Base-by-base conservation (phyloP, 2,888 invertebrate species). In the Harpalus rubripes region DNA sequence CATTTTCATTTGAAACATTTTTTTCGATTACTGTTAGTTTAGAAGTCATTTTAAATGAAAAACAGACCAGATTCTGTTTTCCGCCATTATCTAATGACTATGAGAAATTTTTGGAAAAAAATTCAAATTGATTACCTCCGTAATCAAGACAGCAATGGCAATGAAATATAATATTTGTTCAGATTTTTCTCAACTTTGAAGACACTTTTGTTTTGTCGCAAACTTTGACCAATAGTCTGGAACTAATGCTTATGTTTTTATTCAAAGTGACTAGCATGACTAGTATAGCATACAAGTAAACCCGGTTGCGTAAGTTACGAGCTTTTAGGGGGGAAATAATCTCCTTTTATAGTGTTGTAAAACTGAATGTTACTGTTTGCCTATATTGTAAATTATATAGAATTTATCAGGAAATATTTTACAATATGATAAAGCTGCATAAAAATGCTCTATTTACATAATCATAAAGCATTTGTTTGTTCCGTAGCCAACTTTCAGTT, bases 391-490 rank as follows among this genome's bases (percentile, higher is more conserved):
- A 63, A 63, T 63, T 68, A n/a, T 68, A 39, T n/a, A 68, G n/a
- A 32, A 39, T 68, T 68, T 68, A 63, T 68, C 59, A 32, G 10
- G 5, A 68, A 32, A 68, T 68, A 39, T 68, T 68, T 12, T 39
- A 39, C 15, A 39, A 68, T 68, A 68, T 68, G 39, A 39, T 39
- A 68, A 68, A 39, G 12, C 12, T 4, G 22, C 18, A 72, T 32
- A 41, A 68, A 52, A 72, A 32, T 41, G 41, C 44, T 56, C 10
- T 74, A 74, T 74, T 74, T 74, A 74, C 74, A 74, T 74, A 74
- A 74, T 74, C 74, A 52, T 74, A 74, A 74, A 74, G n/a, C 52
- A 74, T 74, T 44, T 74, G 7, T 63, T 81, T 81, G 74, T 74
- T 74, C 26, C 59, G 12, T 7, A 12, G 61, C 41, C 63, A 81